Percentiles rank a stretch among this genome's conserved stretches.
Conservation (phyloP, 2,113 vertebrate species). For the Morone chrysops region DNA sequence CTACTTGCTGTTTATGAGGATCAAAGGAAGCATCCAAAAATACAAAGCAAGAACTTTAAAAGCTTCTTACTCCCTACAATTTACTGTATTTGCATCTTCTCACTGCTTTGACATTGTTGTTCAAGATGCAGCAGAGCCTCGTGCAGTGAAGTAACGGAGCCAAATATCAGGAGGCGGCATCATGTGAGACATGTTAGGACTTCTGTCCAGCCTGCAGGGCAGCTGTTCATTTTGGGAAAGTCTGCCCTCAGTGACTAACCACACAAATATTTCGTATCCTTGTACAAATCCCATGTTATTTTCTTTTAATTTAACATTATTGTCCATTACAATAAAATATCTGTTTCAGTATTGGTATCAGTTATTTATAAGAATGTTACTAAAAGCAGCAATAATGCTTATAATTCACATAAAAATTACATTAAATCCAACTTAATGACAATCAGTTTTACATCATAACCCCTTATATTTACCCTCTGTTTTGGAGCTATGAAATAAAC, state of each 20-base stretch:
- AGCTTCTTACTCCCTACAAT: neutral
- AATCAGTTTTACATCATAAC: neutral
- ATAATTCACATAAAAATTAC: neutral
- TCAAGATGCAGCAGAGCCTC: neutral
- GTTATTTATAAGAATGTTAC: neutral
- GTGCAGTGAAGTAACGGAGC: neutral
- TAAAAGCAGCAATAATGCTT: neutral
- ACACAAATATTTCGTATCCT: neutral
- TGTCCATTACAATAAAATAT: neutral
- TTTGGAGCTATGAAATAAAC: neutral
- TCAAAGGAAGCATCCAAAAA: neutral
- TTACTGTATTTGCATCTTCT: slow-evolving; percentile 1
- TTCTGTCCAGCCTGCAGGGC: slow-evolving; percentile 10
- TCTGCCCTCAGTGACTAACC: slow-evolving; percentile 3
- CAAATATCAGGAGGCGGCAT: slow-evolving; percentile 42
- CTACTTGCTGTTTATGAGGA: neutral
- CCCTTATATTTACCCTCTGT: neutral
- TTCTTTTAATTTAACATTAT: neutral
- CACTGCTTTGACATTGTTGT: neutral
- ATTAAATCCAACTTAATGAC: neutral
- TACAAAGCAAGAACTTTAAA: neutral
- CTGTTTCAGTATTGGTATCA: neutral
- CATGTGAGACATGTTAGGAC: slow-evolving; percentile 34
- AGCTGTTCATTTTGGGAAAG: slow-evolving; percentile 15
- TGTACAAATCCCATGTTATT: neutral